Evolutionary conservation across 2,113 vertebrate genomes (phyloP), one percentile per base, ranked within the genome.

Genomic region (Entelurus aequoreus): DNA sequence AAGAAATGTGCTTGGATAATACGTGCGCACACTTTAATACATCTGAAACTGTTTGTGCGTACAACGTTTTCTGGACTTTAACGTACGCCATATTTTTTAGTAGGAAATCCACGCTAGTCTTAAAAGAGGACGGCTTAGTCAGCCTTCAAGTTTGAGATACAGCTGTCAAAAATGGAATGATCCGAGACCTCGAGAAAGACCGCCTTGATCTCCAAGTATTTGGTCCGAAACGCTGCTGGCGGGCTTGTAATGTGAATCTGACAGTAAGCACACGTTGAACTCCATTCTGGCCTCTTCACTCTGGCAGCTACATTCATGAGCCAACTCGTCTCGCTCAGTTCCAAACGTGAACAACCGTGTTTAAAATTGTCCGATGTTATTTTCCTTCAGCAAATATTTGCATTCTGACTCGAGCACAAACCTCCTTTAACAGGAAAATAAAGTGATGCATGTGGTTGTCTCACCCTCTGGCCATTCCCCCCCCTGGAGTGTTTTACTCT

Each of bases 401-500:
- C 6, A 6, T 36, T 36, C 14, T 8, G 36, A 57, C 36, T 15
- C n/a, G 38, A 57, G 8, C 37, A 44, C 9, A 57, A 57, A 44
- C 0, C 38, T 19, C 55, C 55, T 42, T 44, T 6, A 44, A 57
- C 40, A 44, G 5, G 21, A 44, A 44, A 61, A 63, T 46, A 37
- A 59, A 65, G 51, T 6, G 6, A 14, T n/a, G 44, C 48, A 36
- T 10, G 59, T 28, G 54, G 46, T 46, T 10, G 44, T 50, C 69
- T 70, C 65, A 19, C 60, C 75, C 63, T 64, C 44, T 35, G 65
- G 68, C 59, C 65, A 70, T 56, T 46, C 65, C 40, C 40, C 54
- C 55, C 62, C 65, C 62, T 50, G 48, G 63, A 63, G 69, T 16
- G n/a, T 76, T 72, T 57, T 70, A 66, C 49, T 74, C 54, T 50